phyloP scores from a whole-genome alignment of 2,888 invertebrate species.

The Microchrysa polita region DNA sequence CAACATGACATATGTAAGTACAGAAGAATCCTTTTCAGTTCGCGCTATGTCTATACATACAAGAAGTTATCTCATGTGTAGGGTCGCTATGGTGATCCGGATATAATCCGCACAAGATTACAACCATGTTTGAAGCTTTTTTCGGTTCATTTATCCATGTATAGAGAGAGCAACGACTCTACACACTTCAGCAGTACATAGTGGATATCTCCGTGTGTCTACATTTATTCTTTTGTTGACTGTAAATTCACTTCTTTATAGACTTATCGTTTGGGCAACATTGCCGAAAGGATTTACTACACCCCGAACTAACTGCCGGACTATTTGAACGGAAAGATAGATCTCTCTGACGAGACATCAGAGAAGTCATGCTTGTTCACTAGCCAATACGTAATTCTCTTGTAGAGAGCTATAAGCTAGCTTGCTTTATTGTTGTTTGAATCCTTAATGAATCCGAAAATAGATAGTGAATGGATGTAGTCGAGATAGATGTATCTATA shows the following conservation, averaged over 20 bases:
- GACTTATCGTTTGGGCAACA: conserved; percentile 11
- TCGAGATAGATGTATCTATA: too few species aligned
- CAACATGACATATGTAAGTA: not conserved
- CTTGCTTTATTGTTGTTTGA: not conserved
- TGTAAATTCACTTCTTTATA: conserved; percentile 4
- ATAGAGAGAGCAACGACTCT: too few species aligned
- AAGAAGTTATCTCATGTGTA: not conserved
- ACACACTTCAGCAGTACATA: too few species aligned
- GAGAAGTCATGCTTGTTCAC: not conserved
- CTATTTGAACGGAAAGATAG: conserved; percentile 4
- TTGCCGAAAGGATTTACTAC: conserved; percentile 16
- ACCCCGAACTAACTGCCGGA: not conserved
- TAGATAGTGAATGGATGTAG: conserved; percentile 4
- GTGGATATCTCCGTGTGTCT: not conserved
- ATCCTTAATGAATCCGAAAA: conserved; percentile 20
- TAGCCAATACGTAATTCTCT: not conserved
- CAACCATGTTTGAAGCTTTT: conserved; percentile 21
- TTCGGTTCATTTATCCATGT: conserved; percentile 24
- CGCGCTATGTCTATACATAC: not conserved
- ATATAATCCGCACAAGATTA: conserved; percentile 11
- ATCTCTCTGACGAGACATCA: not conserved
- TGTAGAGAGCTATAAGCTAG: too few species aligned
- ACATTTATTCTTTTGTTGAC: not conserved
- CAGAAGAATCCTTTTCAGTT: not conserved
- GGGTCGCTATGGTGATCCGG: not conserved